Evolutionary conservation across 2,113 vertebrate genomes (phyloP).

Genomic region (Halcyon senegalensis): DNA sequence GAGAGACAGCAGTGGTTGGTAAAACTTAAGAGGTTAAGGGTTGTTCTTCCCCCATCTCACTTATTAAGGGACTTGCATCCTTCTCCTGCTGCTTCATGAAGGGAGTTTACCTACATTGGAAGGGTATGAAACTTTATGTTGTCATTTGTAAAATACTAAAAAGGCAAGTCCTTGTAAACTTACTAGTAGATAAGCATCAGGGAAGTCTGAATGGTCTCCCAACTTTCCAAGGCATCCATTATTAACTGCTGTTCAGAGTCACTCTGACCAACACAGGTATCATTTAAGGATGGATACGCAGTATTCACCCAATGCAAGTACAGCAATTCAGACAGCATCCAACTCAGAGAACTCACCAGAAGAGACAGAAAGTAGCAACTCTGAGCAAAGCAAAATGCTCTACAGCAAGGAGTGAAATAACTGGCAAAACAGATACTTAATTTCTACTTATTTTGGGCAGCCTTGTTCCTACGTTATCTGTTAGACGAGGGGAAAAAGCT

Average conservation of each 20-base stretch:
- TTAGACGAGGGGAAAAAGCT: background rate
- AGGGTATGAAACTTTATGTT: background rate
- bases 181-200: background rate
- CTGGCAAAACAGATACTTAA: slow-evolving; percentile 22
- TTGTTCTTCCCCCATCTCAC: background rate
- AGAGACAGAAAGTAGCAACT: background rate
- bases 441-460: slow-evolving; percentile 49
- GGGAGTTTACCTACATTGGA: background rate
- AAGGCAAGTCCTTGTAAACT: background rate
- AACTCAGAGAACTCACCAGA: background rate
- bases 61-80: background rate
- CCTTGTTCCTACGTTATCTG: background rate
- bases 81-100: background rate
- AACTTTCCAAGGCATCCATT: background rate
- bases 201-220: background rate
- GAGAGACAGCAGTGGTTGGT: background rate
- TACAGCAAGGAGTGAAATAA: background rate
- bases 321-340: background rate
- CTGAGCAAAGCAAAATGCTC: background rate
- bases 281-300: background rate
- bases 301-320: background rate
- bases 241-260: background rate
- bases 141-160: background rate
- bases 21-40: slow-evolving; percentile 38
- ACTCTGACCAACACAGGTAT: background rate